phyloP scores from a whole-genome alignment of 1,140 invertebrate species.

The Aphelenchoides avenae region DNA sequence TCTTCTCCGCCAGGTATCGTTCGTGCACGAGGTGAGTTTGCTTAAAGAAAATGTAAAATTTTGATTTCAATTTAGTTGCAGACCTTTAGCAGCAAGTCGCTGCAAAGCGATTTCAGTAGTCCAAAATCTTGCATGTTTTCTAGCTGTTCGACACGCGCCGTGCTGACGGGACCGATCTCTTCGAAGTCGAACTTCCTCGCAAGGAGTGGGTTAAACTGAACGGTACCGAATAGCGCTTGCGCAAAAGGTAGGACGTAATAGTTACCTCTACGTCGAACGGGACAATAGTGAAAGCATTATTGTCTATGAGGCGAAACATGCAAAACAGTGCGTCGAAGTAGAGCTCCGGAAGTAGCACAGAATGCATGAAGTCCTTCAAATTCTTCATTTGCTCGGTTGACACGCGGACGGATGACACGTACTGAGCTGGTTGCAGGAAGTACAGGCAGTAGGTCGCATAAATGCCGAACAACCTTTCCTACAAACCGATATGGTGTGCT shows the following conservation, averaged over 20 bases:
- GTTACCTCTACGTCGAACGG: constrained; percentile 31
- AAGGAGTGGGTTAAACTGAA: constrained; percentile 30
- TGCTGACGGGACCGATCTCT: constrained; percentile 1
- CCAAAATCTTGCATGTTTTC: no score
- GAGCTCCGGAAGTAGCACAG: constrained; percentile 23
- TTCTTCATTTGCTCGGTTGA: constrained; percentile 30
- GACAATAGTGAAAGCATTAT: constrained; percentile 22
- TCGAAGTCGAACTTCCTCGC: constrained; percentile 21
- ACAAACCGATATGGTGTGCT: constrained; percentile 1
- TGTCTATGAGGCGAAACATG: constrained; percentile 20
- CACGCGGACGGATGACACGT: constrained; percentile 22
- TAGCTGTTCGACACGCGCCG: no score
- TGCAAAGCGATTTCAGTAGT: no score
- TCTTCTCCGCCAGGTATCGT: no score
- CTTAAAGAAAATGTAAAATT: no score
- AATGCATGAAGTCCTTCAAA: constrained; percentile 18
- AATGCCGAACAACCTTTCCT: constrained; percentile 30
- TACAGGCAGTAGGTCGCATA: constrained; percentile 26
- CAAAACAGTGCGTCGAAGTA: constrained; percentile 30
- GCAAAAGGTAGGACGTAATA: neutral
- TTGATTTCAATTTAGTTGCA: no score
- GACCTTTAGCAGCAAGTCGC: no score
- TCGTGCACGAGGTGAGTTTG: no score
- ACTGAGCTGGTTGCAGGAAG: constrained; percentile 28
- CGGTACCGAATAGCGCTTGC: neutral